Conservation (phyloP, 2,888 invertebrate genomes). For the Heliconius ismenius region DNA sequence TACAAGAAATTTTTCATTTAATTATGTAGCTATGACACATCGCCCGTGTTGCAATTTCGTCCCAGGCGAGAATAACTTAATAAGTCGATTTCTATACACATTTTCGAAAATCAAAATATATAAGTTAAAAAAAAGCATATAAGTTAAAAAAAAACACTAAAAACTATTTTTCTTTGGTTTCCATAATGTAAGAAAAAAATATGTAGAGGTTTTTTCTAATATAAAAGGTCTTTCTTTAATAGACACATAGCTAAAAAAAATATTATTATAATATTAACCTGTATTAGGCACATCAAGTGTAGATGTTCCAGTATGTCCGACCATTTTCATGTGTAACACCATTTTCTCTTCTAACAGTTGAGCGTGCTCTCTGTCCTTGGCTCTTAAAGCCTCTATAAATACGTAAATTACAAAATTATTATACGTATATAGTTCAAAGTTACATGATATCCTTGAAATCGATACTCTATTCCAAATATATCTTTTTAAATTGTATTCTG, state of each 20-base stretch:
- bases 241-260: background rate
- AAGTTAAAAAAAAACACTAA: background rate
- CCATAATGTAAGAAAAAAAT: too few relatives aligned
- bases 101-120: background rate
- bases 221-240: background rate
- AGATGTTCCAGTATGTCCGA: slow-evolving; percentile 83
- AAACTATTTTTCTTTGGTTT: too few relatives aligned
- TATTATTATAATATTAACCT: slow-evolving; percentile 50
- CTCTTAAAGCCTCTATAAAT: slow-evolving; percentile 88
- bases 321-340: slow-evolving; percentile 89
- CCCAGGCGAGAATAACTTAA: too few relatives aligned
- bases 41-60: too few relatives aligned
- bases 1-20: background rate
- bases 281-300: slow-evolving; percentile 65
- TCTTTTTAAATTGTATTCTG: background rate
- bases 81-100: background rate
- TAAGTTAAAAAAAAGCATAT: background rate
- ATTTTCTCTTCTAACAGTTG: slow-evolving; percentile 94
- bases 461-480: background rate
- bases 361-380: slow-evolving; percentile 94
- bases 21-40: background rate
- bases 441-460: background rate
- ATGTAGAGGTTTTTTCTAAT: background rate
- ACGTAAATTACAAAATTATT: slow-evolving; percentile 1
- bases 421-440: background rate